Evolutionary conservation across 2,797 vertebrate genomes (phyloP).

Genomic region (Gorsachius magnificus): DNA sequence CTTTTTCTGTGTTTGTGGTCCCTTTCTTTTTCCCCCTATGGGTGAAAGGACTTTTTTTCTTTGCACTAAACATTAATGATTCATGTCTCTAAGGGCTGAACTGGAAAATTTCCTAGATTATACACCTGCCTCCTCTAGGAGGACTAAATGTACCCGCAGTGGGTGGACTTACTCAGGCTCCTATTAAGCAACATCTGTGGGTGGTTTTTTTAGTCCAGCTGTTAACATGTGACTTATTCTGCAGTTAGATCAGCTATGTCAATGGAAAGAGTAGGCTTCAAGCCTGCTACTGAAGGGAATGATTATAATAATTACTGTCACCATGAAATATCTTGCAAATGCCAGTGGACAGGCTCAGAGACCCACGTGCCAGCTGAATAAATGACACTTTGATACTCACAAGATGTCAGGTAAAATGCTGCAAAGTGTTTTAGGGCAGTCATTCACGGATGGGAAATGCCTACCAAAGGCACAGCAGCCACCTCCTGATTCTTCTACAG

Average conservation of each 20-base stretch:
- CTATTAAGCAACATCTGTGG: constrained; percentile 61
- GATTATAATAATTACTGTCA: constrained; percentile 50
- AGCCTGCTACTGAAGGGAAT: background rate
- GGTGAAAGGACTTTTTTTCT: background rate
- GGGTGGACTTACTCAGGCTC: constrained; percentile 57
- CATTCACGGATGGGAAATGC: background rate
- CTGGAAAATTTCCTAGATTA: constrained; percentile 46
- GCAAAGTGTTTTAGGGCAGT: background rate
- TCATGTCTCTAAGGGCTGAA: constrained; percentile 38
- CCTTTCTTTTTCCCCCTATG: background rate
- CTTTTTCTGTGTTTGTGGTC: background rate
- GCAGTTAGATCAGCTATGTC: constrained; percentile 17
- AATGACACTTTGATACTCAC: background rate
- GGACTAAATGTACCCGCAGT: constrained; percentile 60
- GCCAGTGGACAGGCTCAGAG: background rate
- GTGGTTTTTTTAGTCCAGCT: constrained; percentile 61
- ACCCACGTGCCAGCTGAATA: background rate
- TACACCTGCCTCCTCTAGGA: constrained; percentile 46
- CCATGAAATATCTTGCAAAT: constrained; percentile 17
- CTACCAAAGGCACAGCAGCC: background rate
- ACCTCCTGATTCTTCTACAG: background rate
- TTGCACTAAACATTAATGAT: constrained; percentile 42
- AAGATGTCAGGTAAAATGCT: background rate
- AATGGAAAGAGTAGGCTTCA: constrained; percentile 26
- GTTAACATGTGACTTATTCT: constrained; percentile 45